Conservation (phyloP, 2,797 vertebrate genomes). For the Acipenser oxyrinchus region DNA sequence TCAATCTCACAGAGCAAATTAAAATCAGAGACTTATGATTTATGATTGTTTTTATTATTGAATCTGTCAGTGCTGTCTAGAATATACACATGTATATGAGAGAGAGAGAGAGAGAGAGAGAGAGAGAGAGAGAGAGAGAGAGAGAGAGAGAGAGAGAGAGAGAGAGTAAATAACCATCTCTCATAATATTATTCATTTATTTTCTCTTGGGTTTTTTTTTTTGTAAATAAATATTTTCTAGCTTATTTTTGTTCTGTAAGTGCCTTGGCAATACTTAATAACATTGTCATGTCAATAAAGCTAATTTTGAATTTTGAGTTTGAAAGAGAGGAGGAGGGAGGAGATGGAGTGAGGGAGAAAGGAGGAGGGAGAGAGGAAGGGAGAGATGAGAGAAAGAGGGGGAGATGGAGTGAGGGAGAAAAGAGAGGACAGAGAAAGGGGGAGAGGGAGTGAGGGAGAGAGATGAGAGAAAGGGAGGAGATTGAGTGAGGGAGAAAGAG, state of each 20-base stretch:
- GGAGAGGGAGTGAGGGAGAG: constrained; percentile 58
- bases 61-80: no score
- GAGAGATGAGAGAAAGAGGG: constrained; percentile 49
- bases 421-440: constrained; percentile 65
- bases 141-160: constrained; percentile 9
- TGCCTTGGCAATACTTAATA: background rate
- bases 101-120: no score
- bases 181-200: no score
- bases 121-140: constrained; percentile 10
- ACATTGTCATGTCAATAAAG: background rate
- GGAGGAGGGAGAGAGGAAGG: fast-evolving
- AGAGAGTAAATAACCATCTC: no score
- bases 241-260: background rate
- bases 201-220: no score
- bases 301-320: background rate
- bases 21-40: no score
- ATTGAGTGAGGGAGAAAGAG: no score
- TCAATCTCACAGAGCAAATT: no score
- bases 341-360: fast-evolving
- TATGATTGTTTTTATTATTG: no score
- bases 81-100: no score
- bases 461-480: constrained; percentile 44
- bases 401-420: constrained; percentile 66
- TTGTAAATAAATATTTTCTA: no score
- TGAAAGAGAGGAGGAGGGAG: background rate